Evolutionary conservation across 2,797 vertebrate genomes (phyloP).

Genomic region (Lates japonicus): DNA sequence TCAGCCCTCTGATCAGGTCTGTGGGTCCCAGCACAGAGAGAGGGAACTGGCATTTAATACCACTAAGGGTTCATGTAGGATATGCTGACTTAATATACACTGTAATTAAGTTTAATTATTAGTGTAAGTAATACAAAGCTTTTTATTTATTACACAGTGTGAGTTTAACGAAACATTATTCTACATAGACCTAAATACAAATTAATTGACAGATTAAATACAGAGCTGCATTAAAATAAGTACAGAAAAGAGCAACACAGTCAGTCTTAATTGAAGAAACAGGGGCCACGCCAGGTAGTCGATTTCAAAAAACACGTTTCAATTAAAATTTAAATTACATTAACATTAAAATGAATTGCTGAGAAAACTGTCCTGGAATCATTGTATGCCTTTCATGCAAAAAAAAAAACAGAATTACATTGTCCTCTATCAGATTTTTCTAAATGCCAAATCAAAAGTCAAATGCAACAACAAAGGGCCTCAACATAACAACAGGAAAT

Average conservation of each 20-base stretch:
- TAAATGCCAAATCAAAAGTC: conserved; percentile 41
- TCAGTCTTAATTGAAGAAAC: conserved; percentile 3
- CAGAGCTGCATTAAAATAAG: not conserved
- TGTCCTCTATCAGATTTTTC: conserved; percentile 9
- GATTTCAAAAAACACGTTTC: not conserved
- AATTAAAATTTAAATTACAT: conserved; percentile 13
- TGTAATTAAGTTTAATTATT: not conserved
- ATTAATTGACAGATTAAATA: conserved; percentile 5
- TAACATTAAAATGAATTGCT: conserved; percentile 18
- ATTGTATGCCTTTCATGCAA: not conserved
- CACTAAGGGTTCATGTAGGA: not conserved
- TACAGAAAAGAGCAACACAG: not conserved
- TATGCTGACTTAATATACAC: not conserved
- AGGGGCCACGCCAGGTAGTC: not conserved
- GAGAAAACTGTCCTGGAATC: not conserved
- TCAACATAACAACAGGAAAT: not conserved
- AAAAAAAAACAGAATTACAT: not conserved
- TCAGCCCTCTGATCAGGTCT: not conserved
- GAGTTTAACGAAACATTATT: not conserved
- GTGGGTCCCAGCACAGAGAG: not conserved
- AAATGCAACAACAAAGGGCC: conserved; percentile 17
- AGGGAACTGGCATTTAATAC: not conserved
- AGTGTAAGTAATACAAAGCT: not conserved
- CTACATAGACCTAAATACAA: not conserved
- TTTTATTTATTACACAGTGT: not conserved